A percentile compares a stretch with the other conserved stretches of the same genome.
Conservation (phyloP, 1,140 invertebrate species). For the Vanessa atalanta region DNA sequence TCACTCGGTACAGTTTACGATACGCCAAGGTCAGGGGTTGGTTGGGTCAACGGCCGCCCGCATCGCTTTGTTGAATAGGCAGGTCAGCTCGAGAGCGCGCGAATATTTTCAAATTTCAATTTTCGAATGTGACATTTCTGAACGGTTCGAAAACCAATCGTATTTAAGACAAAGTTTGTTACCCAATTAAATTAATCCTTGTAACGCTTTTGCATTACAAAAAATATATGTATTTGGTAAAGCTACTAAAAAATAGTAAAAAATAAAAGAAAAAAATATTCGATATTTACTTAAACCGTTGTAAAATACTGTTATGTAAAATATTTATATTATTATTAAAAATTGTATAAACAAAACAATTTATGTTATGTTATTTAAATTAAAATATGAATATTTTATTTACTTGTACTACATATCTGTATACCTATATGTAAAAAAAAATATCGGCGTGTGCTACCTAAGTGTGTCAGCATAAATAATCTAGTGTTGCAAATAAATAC, state of each 20-base stretch:
- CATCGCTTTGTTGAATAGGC: constrained; percentile 69
- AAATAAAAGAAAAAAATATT: too few relatives aligned
- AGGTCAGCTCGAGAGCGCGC: constrained; percentile 49
- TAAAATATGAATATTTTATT: too few relatives aligned
- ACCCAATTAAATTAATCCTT: background rate
- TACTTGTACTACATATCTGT: background rate
- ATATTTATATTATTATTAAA: too few relatives aligned
- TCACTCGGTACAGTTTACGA: constrained; percentile 69
- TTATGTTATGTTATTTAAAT: background rate
- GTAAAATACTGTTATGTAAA: too few relatives aligned
- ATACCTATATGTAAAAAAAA: background rate
- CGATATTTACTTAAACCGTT: too few relatives aligned
- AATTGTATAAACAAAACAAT: background rate
- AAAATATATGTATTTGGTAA: background rate
- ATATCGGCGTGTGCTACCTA: constrained; percentile 1
- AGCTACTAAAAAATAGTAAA: too few relatives aligned
- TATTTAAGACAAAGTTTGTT: background rate
- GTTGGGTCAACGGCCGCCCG: constrained; percentile 71
- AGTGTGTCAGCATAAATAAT: constrained; percentile 27
- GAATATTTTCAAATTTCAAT: constrained; percentile 34
- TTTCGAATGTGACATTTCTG: constrained; percentile 21
- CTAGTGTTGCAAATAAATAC: constrained; percentile 13
- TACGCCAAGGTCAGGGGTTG: constrained; percentile 78
- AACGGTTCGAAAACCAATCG: background rate
- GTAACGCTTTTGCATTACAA: background rate